phyloP scores from a whole-genome alignment of 2,797 vertebrate genomes.

The Acanthurus leucopareius region DNA sequence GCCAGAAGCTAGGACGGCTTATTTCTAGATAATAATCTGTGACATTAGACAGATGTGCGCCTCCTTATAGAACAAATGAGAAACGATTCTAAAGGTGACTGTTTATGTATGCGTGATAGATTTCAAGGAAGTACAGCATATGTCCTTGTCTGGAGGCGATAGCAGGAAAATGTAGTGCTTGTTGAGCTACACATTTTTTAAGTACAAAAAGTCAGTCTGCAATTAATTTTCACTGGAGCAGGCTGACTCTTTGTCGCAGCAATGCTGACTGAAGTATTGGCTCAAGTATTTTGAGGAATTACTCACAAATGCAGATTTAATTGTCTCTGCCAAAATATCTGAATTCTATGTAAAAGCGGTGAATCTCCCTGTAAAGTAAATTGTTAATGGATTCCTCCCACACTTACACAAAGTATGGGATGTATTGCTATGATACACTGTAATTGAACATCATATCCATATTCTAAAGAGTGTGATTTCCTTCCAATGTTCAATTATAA shows the following conservation, averaged over 20 bases:
- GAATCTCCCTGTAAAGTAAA: constrained; percentile 51
- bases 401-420: constrained; percentile 52
- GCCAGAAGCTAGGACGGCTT: background rate
- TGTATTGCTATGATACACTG: constrained; percentile 48
- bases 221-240: constrained; percentile 33
- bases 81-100: constrained; percentile 13
- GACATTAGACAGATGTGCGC: constrained; percentile 17
- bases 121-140: constrained; percentile 13
- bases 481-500: constrained; percentile 74
- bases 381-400: constrained; percentile 71
- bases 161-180: background rate
- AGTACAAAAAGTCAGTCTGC: constrained; percentile 41
- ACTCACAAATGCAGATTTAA: constrained; percentile 49
- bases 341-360: constrained; percentile 23
- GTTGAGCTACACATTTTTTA: constrained; percentile 27
- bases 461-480: constrained; percentile 67
- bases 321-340: constrained; percentile 50
- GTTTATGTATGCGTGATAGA: background rate
- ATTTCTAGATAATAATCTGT: constrained; percentile 1
- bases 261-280: constrained; percentile 36
- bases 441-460: constrained; percentile 73
- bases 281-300: constrained; percentile 42
- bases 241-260: background rate
- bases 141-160: constrained; percentile 25
- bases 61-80: background rate